Conservation (phyloP, 2,113 vertebrate species). For the Chamaetylas fuelleborni region DNA sequence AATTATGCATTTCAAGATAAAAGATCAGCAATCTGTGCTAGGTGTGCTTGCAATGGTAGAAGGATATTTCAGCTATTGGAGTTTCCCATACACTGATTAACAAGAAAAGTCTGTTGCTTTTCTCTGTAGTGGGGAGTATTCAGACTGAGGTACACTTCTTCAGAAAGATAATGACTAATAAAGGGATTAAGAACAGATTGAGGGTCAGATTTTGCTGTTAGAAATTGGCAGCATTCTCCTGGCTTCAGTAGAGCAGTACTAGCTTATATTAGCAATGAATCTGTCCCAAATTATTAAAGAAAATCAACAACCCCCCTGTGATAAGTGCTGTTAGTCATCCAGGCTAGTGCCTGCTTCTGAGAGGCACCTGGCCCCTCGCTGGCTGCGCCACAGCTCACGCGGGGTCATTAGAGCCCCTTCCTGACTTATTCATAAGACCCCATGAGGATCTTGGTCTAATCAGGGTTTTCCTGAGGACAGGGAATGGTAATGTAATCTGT, state of each 20-base stretch:
- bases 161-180: background rate
- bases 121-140: background rate
- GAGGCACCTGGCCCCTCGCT: conserved; percentile 1
- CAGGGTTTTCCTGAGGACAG: conserved; percentile 32
- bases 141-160: background rate
- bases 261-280: background rate
- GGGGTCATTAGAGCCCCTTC: conserved; percentile 31
- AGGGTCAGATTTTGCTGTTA: background rate
- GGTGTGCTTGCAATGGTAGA: conserved; percentile 5
- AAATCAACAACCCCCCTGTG: background rate
- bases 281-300: background rate
- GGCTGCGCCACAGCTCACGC: background rate
- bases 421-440: conserved; percentile 53
- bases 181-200: background rate
- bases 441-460: conserved; percentile 35
- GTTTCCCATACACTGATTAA: background rate
- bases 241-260: background rate
- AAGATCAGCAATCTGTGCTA: conserved; percentile 22
- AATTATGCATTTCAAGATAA: conserved; percentile 36
- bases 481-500: conserved; percentile 47
- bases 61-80: background rate
- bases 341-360: background rate
- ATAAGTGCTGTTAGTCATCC: background rate
- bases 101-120: background rate
- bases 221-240: background rate